Evolutionary conservation across 2,888 invertebrate genomes (phyloP).

Genomic region (Spodoptera littoralis): DNA sequence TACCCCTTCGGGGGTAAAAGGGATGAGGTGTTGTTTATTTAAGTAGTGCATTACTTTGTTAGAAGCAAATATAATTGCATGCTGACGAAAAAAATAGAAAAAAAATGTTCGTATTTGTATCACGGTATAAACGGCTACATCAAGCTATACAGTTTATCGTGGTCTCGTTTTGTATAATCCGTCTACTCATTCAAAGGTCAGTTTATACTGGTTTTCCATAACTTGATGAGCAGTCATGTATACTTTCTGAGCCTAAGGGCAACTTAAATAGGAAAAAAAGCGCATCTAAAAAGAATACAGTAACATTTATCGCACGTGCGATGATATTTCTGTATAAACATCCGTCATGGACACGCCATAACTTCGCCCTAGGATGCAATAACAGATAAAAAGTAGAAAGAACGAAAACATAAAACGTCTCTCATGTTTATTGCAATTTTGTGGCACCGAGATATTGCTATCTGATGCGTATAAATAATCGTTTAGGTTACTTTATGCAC

Average conservation of each 20-base stretch:
- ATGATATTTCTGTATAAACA: constrained; percentile 69
- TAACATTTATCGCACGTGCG: constrained; percentile 67
- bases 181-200: too few relatives aligned
- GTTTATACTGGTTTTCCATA: too few relatives aligned
- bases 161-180: too few relatives aligned
- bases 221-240: too few relatives aligned
- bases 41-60: constrained; percentile 16
- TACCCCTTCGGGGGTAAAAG: too few relatives aligned
- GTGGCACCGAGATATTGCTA: constrained; percentile 72
- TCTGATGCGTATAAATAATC: constrained; percentile 80
- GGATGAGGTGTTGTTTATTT: constrained; percentile 10
- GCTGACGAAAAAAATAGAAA: constrained; percentile 13
- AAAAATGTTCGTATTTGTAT: constrained; percentile 26
- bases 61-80: constrained; percentile 1
- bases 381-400: constrained; percentile 80
- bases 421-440: constrained; percentile 75
- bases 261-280: constrained; percentile 50
- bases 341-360: constrained; percentile 72
- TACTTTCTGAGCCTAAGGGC: constrained; percentile 41
- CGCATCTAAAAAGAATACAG: constrained; percentile 57
- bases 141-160: too few relatives aligned
- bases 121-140: constrained; percentile 5
- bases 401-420: constrained; percentile 73
- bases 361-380: constrained; percentile 75
- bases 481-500: constrained; percentile 73